phyloP scores from a whole-genome alignment of 1,140 invertebrate genomes.

The Ephestia elutella region DNA sequence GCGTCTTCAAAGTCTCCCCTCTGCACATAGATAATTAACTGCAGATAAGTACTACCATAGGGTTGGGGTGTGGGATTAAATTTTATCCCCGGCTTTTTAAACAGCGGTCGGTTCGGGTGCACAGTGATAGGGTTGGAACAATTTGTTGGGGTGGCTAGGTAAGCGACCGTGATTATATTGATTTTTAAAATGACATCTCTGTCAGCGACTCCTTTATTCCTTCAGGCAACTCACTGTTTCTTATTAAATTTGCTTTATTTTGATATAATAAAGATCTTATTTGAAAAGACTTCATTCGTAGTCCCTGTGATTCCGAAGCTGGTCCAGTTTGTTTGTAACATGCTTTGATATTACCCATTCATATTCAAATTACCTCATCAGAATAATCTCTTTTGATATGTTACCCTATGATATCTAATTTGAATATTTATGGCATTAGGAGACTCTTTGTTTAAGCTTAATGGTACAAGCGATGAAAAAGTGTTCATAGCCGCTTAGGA shows the following conservation, averaged over 20 bases:
- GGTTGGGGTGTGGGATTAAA: constrained; percentile 50
- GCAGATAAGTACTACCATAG: constrained; percentile 55
- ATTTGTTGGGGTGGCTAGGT: constrained; percentile 58
- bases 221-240: constrained; percentile 1
- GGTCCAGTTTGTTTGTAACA: not conserved
- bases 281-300: not conserved
- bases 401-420: constrained; percentile 33
- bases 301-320: not conserved
- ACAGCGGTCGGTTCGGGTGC: constrained; percentile 40
- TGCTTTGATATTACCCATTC: constrained; percentile 26
- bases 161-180: constrained; percentile 64
- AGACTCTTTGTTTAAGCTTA: constrained; percentile 22
- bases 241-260: not conserved
- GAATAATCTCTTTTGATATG: constrained; percentile 39
- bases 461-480: constrained; percentile 8
- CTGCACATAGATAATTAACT: constrained; percentile 66
- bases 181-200: constrained; percentile 54
- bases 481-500: constrained; percentile 14
- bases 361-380: constrained; percentile 37
- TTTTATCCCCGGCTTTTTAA: constrained; percentile 65
- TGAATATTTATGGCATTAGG: constrained; percentile 40
- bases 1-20: constrained; percentile 48
- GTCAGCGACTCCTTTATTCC: constrained; percentile 16
- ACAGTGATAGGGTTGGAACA: constrained; percentile 59
- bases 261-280: not conserved